Evolutionary conservation across 1,140 invertebrate genomes (phyloP).

Genomic region (Samia ricini): DNA sequence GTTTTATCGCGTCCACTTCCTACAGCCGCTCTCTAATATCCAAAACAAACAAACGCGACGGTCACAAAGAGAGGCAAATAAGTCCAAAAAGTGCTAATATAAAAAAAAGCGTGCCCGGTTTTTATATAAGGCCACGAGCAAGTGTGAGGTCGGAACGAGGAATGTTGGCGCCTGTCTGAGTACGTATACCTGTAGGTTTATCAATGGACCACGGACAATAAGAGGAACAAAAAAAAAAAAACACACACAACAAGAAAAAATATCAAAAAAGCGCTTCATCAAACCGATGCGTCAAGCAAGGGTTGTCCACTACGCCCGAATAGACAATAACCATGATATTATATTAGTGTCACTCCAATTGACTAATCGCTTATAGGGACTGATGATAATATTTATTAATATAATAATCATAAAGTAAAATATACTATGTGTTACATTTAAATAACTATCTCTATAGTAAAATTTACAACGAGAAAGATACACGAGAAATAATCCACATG

Average conservation of each 20-base stretch:
- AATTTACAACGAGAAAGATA: too few species aligned
- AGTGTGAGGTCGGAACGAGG: slow-evolving; percentile 75
- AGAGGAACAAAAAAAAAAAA: slow-evolving; percentile 57
- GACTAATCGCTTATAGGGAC: background rate
- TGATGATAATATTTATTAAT: background rate
- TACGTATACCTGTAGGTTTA: slow-evolving; percentile 77
- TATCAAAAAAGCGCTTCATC: slow-evolving; percentile 73
- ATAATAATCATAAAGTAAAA: background rate
- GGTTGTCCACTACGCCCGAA: slow-evolving; percentile 48
- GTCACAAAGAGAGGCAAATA: slow-evolving; percentile 70
- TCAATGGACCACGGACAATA: slow-evolving; percentile 75
- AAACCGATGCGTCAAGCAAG: slow-evolving; percentile 68
- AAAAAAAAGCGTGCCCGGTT: slow-evolving; percentile 73
- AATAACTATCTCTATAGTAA: too few species aligned
- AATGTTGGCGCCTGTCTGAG: slow-evolving; percentile 77
- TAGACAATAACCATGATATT: slow-evolving; percentile 6
- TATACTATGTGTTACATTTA: too few species aligned
- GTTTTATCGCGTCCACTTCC: slow-evolving; percentile 75
- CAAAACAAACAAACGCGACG: slow-evolving; percentile 72
- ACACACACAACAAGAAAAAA: slow-evolving; percentile 56
- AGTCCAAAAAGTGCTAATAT: slow-evolving; percentile 71
- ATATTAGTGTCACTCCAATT: background rate
- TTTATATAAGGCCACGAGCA: slow-evolving; percentile 71
- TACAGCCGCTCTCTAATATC: slow-evolving; percentile 68
- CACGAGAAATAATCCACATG: too few species aligned